Base-by-base conservation (phyloP, 2,797 vertebrate genomes). In the Tapera naevia region DNA sequence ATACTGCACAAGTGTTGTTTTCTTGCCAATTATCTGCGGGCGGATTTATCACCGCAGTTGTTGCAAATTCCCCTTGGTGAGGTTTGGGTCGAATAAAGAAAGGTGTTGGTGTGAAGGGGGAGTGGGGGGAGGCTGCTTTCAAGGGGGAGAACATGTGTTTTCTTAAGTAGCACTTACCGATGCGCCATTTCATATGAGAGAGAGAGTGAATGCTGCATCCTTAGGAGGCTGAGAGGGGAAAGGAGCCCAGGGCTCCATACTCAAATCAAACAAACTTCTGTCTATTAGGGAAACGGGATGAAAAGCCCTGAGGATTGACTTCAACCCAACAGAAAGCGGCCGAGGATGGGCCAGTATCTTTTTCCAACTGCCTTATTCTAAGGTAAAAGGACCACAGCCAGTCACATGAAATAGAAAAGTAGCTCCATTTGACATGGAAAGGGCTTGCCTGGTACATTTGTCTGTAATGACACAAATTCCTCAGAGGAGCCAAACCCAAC, bases 1-100 rank as follows among this genome's bases (percentile, higher is more conserved):
- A 99, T 99, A 99, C 99, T 99, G 99, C 99, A 99, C 99, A 99
- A 99, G 98, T 98, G 99, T 99, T 99, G 99, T 99, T 99, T 99
- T 99, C 98, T 98, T 99, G 98, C 99, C 99, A 99, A 99, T 99
- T 99, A 99, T 99, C 99, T 99, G 98, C 98, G 98, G 96, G 95
- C 98, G 98, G 99, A 99, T 99, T 99, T 99, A 99, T 98, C 98
- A 99, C 98, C 98, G 72, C 93, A 97, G 98, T 98, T 98, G 98
- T 97, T 98, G 98, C 97, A 97, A 98, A 99, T 99, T 99, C 99
- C 99, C 98, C 96, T 97, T 97, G 98, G 98, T 98, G 98, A 98
- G 98, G 98, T 98, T 98, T 98, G 98, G 98, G 98, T 97, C 94
- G 98, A 98, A 98, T 98, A 98, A 98, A 98, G 98, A 98, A 98